Evolutionary conservation across 2,888 invertebrate genomes (phyloP).

Genomic region (Dasysyrphus tricinctus): DNA sequence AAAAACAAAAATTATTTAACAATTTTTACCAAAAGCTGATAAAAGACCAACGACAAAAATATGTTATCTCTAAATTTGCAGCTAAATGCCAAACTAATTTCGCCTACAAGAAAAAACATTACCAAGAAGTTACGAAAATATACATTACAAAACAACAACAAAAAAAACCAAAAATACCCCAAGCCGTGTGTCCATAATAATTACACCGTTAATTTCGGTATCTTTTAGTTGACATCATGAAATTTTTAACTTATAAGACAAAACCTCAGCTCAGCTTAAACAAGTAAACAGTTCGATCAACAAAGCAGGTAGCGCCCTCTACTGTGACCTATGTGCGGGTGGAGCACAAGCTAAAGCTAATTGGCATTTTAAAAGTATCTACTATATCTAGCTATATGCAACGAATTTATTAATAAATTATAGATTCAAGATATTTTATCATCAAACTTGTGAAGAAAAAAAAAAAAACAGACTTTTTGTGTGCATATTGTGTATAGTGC

Average conservation of each 20-base stretch:
- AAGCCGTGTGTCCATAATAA: constrained; percentile 32
- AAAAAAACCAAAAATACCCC: neutral
- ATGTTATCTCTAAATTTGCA: constrained; percentile 32
- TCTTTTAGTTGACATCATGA: constrained; percentile 23
- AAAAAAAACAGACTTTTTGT: constrained; percentile 8
- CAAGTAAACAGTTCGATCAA: neutral
- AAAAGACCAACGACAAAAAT: constrained; percentile 17
- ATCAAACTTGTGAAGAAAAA: constrained; percentile 38
- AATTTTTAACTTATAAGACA: constrained; percentile 22
- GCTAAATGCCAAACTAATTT: constrained; percentile 59
- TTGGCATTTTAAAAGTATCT: constrained; percentile 66
- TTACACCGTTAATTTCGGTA: constrained; percentile 52
- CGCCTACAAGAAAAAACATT: neutral
- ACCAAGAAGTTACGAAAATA: neutral
- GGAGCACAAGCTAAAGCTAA: constrained; percentile 61
- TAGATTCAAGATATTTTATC: constrained; percentile 70
- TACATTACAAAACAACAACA: neutral
- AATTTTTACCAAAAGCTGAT: constrained; percentile 26
- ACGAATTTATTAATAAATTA: constrained; percentile 63
- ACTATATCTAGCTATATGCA: neutral
- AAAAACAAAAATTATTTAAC: constrained; percentile 3
- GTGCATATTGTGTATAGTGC: neutral
- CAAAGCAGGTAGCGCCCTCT: constrained; percentile 46
- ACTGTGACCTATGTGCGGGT: constrained; percentile 53
- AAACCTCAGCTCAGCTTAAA: neutral